These are phyloP conservation scores for Characodon lateralis DNA, from an alignment of 2,797 vertebrate species.

Conservation along the genomic window DNA sequence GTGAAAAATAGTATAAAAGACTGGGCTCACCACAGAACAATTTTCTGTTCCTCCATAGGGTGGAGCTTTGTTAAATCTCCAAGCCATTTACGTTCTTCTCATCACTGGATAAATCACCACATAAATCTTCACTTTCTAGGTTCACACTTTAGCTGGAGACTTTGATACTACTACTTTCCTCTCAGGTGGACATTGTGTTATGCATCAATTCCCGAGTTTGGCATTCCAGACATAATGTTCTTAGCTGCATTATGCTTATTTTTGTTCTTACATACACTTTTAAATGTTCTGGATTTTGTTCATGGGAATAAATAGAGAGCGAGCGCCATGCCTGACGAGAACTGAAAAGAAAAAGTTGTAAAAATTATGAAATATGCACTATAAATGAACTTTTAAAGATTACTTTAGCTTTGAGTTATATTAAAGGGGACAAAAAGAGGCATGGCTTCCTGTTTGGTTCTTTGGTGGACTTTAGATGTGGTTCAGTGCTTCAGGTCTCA, in stretches of 20 bases:
- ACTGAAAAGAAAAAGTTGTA: background rate
- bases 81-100: too few relatives aligned
- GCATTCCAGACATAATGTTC: background rate
- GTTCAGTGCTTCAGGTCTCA: constrained; percentile 10
- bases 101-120: too few relatives aligned
- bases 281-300: background rate
- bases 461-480: too few relatives aligned
- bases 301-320: background rate
- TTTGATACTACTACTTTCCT: too few relatives aligned
- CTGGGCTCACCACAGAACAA: too few relatives aligned
- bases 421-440: background rate
- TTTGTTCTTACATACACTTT: background rate
- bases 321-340: background rate
- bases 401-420: background rate
- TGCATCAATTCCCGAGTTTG: background rate
- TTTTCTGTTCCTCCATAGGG: too few relatives aligned
- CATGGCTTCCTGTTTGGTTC: constrained; percentile 7
- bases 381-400: constrained; percentile 12
- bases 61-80: too few relatives aligned
- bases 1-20: too few relatives aligned
- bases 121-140: too few relatives aligned
- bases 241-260: background rate
- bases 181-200: too few relatives aligned
- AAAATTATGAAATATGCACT: background rate
- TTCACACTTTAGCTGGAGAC: too few relatives aligned